phyloP scores from a whole-genome alignment of 2,797 vertebrate species.

The Lacerta agilis region DNA sequence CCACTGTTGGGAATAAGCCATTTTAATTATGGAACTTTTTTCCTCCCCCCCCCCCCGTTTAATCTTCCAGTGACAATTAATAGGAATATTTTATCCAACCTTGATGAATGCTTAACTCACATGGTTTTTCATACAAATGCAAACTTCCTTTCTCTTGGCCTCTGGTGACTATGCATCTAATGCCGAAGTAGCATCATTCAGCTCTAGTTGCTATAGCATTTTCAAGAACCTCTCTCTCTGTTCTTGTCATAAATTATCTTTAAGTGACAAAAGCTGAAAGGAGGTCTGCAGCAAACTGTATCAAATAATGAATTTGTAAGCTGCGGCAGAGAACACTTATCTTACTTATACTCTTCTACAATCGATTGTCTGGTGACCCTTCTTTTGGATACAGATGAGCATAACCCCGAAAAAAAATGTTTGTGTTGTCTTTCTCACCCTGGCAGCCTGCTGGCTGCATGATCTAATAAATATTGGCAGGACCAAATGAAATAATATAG shows the following conservation, averaged over 20 bases:
- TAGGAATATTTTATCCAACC: constrained; percentile 78
- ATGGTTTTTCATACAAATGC: constrained; percentile 82
- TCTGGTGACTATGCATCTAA: constrained; percentile 78
- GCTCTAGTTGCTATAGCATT: constrained; percentile 98
- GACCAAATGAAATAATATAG: constrained; percentile 87
- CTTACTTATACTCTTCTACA: constrained; percentile 85
- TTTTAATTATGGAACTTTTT: constrained; percentile 74
- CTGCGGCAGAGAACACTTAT: constrained; percentile 85
- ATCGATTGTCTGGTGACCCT: constrained; percentile 82
- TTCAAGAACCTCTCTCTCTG: constrained; percentile 93
- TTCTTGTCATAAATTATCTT: constrained; percentile 99
- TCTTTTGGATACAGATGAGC: constrained; percentile 84
- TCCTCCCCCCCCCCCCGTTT: constrained; percentile 55
- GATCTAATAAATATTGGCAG: constrained; percentile 94
- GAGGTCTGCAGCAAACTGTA: constrained; percentile 86
- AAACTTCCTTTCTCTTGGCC: constrained; percentile 82
- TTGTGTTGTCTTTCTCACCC: constrained; percentile 84
- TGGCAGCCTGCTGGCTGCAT: constrained; percentile 84
- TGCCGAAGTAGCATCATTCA: constrained; percentile 81
- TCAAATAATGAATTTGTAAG: constrained; percentile 87
- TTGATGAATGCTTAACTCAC: constrained; percentile 78
- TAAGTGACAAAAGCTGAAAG: constrained; percentile 94
- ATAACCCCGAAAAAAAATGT: constrained; percentile 84
- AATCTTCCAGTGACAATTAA: constrained; percentile 74
- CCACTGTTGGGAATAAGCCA: constrained; percentile 74